These are phyloP conservation scores for Conomelus anceps DNA, from an alignment of 2,888 invertebrate species.

Conservation along the genomic window DNA sequence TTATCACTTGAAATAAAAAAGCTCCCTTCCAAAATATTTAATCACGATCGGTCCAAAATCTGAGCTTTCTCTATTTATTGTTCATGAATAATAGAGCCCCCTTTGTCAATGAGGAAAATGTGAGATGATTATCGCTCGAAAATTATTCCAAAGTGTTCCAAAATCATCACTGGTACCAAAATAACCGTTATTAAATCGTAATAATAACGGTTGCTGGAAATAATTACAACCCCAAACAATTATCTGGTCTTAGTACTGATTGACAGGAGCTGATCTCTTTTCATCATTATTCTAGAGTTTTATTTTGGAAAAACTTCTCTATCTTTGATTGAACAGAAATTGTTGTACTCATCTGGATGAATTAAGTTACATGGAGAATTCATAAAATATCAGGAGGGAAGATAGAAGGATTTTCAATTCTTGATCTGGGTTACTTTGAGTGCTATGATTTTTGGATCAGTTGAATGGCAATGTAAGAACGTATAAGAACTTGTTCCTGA, in stretches of 20 bases:
- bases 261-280: neutral
- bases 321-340: no score
- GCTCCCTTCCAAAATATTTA: neutral
- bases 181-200: neutral
- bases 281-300: no score
- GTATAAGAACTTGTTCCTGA: no score
- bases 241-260: neutral
- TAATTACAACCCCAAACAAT: neutral
- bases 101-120: neutral
- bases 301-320: no score
- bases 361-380: no score
- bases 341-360: no score
- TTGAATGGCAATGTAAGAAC: no score
- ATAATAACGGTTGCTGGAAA: neutral
- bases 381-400: no score
- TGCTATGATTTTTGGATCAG: no score
- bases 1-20: neutral
- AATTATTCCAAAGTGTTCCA: neutral
- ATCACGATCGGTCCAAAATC: neutral
- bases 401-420: no score
- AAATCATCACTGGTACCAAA: neutral
- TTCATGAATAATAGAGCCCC: neutral
- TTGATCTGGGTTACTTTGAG: no score
- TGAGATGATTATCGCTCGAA: neutral
- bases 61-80: neutral